Evolutionary conservation across 1,140 invertebrate species (phyloP).

Genomic region (Drosophila teissieri): DNA sequence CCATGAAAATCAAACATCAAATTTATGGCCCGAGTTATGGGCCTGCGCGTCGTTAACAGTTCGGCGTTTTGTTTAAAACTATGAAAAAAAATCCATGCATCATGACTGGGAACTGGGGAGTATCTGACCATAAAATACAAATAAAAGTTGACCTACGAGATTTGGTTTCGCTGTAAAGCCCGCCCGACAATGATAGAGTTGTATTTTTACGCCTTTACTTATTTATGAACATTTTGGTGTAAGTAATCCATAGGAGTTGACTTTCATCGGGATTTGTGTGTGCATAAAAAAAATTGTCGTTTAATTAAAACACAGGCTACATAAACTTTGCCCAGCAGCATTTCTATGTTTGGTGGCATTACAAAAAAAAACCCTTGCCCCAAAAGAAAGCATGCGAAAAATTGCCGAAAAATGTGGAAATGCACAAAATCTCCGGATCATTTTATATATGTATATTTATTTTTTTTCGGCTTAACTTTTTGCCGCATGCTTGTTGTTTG

Average conservation of each 20-base stretch:
- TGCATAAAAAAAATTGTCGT: conserved; percentile 6
- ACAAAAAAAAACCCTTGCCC: conserved; percentile 11
- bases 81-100: conserved; percentile 32
- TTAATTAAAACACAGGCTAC: conserved; percentile 31
- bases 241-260: background rate
- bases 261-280: conserved; percentile 4
- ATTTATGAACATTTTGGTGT: conserved; percentile 1
- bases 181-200: background rate
- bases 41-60: conserved; percentile 42
- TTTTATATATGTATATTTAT: conserved; percentile 31
- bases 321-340: conserved; percentile 8
- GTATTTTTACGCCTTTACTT: conserved; percentile 1
- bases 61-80: conserved; percentile 50
- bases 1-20: conserved; percentile 50
- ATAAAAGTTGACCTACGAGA: conserved; percentile 36
- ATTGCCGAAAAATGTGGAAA: conserved; percentile 2
- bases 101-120: background rate
- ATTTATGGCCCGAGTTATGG: conserved; percentile 45
- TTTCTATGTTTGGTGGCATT: conserved; percentile 15
- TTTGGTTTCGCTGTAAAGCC: conserved; percentile 2
- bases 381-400: conserved; percentile 2
- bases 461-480: conserved; percentile 48
- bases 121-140: conserved; percentile 25
- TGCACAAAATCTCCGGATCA: conserved; percentile 40
- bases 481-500: conserved; percentile 30